Evolutionary conservation across 2,113 vertebrate species (phyloP).

Genomic region (Pluvialis apricaria): DNA sequence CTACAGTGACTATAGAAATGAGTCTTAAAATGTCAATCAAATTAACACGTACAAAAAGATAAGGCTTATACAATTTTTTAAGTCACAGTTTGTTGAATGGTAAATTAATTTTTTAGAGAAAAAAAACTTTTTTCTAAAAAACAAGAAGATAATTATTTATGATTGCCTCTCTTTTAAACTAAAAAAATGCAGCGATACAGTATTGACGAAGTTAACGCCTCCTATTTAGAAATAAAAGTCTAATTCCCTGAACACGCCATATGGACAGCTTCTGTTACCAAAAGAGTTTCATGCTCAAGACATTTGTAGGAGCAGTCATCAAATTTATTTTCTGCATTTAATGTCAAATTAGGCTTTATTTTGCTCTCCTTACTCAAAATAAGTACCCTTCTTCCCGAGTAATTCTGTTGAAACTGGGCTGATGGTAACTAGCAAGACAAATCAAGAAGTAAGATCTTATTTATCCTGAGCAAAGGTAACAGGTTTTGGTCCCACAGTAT

Average conservation of each 20-base stretch:
- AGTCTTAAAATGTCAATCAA: not conserved
- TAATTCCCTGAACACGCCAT: not conserved
- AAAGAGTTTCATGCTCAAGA: not conserved
- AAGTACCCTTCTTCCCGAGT: not conserved
- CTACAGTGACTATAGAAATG: not conserved
- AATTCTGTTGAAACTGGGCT: not conserved
- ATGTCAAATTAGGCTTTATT: not conserved
- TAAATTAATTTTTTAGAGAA: not conserved
- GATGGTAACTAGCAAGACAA: not conserved
- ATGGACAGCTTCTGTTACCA: constrained; percentile 5
- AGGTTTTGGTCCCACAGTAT: not conserved
- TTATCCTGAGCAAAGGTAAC: not conserved
- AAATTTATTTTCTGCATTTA: not conserved
- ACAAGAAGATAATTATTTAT: not conserved
- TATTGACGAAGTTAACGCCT: not conserved
- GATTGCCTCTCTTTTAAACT: not conserved
- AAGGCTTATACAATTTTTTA: not conserved
- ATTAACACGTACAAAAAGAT: not conserved
- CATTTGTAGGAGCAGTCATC: not conserved
- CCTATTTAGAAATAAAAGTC: constrained; percentile 26
- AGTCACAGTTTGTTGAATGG: not conserved
- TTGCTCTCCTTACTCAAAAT: not conserved
- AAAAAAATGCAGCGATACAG: not conserved
- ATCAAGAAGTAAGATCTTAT: not conserved
- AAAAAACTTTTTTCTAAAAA: not conserved